Base-by-base conservation (phyloP, 2,888 invertebrate genomes). In the Catotricha subobsoleta region DNA sequence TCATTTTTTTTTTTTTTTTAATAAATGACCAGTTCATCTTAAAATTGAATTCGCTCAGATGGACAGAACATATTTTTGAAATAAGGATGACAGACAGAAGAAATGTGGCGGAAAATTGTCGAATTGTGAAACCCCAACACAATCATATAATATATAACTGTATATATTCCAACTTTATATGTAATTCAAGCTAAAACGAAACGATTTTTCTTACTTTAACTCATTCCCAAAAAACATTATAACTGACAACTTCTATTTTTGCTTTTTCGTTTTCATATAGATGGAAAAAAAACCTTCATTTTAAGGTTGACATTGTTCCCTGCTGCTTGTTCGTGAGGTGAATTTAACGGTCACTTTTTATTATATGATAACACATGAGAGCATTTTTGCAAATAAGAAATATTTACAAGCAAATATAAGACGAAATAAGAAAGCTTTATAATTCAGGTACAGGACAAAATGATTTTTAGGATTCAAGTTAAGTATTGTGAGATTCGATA, bases 101-200 rank as follows among this genome's bases (percentile, higher is more conserved):
- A 40, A 43, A 40, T 43, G 43, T 36, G 28, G 40, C 31, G 43
- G 43, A 43, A 43, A 43, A 43, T 43, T 43, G 43, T 43, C 40
- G 38, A 40, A 43, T 43, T 43, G 42, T 42, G 38, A 33, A 42
- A 42, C 31, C 29, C 39, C 21, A 15, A 21, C 25, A 38, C 28
- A 29, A n/a, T 18, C 31, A 15, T 25, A 25, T 25, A 25, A 25
- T 25, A 25, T 25, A 25, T 25, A 25, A n/a, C n/a, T n/a, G n/a
- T n/a, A n/a, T n/a, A n/a, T n/a, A n/a, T n/a, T n/a, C n/a, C 36
- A 21, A 36, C 25, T 36, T 23, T 36, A 20, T 36, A 23, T 36
- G 36, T 40, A 40, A 40, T 40, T 40, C 40, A 40, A 31, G 30
- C 40, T 23, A 40, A 40, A 40, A 40, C 30, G 40, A 40, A 40